A percentile compares a stretch with the other conserved stretches of the same genome.
Conservation (phyloP, 2,888 invertebrate genomes). For the Mayetiola destructor region DNA sequence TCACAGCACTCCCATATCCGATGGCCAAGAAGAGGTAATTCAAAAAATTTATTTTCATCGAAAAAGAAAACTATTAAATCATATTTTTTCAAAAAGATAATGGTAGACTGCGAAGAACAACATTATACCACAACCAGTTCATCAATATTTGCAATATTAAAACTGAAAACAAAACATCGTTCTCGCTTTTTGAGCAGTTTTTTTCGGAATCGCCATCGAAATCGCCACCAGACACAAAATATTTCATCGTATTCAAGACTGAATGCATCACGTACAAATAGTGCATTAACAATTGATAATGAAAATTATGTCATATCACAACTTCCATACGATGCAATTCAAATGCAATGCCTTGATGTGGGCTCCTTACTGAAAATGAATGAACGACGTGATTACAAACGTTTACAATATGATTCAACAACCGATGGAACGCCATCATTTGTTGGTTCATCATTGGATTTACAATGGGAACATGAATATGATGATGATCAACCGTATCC, state of each 20-base stretch:
- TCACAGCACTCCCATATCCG: constrained; percentile 6
- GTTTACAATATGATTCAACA: constrained; percentile 1
- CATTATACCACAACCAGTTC: constrained; percentile 17
- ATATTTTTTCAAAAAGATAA: constrained; percentile 4
- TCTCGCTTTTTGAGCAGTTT: constrained; percentile 30
- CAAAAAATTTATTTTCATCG: neutral
- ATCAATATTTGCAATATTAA: constrained; percentile 26
- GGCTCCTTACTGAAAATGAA: constrained; percentile 35
- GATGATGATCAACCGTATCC: constrained; percentile 17
- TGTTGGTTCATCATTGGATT: constrained; percentile 48
- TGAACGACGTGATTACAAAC: neutral
- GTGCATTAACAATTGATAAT: constrained; percentile 18
- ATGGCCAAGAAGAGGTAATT: neutral
- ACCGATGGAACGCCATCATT: constrained; percentile 31
- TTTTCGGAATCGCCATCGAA: constrained; percentile 32
- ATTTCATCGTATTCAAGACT: constrained; percentile 26
- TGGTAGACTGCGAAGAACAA: constrained; percentile 14
- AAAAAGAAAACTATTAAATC: constrained; percentile 16
- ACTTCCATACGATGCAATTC: constrained; percentile 36
- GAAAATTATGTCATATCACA: neutral
- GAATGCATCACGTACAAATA: constrained; percentile 23
- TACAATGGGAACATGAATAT: constrained; percentile 56
- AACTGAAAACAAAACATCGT: constrained; percentile 27
- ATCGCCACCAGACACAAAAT: constrained; percentile 25
- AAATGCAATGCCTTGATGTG: constrained; percentile 46